Conservation (phyloP, 2,888 invertebrate genomes). For the Chymomyza amoena region DNA sequence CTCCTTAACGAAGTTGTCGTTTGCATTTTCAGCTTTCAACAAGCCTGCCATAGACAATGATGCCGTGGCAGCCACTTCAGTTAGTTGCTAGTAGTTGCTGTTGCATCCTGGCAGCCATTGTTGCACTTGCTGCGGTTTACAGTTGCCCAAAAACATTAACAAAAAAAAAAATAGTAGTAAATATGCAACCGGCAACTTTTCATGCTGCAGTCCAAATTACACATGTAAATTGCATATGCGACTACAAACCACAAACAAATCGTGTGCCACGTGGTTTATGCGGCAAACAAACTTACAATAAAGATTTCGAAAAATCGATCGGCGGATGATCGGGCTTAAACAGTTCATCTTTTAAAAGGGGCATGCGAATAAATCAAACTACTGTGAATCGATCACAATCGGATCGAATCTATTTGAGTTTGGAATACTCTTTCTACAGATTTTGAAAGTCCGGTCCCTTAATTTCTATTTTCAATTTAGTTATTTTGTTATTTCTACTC, state of each 20-base stretch:
- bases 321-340: too few species aligned
- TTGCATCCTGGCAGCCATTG: constrained; percentile 31
- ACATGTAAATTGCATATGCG: constrained; percentile 73
- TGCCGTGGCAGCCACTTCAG: background rate
- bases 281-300: background rate
- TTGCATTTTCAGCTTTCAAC: background rate
- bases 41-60: constrained; percentile 11
- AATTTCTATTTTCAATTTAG: too few species aligned
- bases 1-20: constrained; percentile 60
- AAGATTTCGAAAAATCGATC: too few species aligned
- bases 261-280: background rate
- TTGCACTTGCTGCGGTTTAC: constrained; percentile 41
- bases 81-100: constrained; percentile 1
- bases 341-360: too few species aligned
- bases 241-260: constrained; percentile 60
- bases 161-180: constrained; percentile 25
- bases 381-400: too few species aligned
- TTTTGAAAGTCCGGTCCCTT: too few species aligned
- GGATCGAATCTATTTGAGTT: too few species aligned
- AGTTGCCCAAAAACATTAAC: constrained; percentile 9
- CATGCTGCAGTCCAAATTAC: constrained; percentile 62
- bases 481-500: too few species aligned
- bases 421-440: too few species aligned
- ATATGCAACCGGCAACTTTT: constrained; percentile 53
- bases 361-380: too few species aligned